Conservation (phyloP, 37 sponge, comb jelly and placozoan genomes). For the Chondrilla cf. caribensis region DNA sequence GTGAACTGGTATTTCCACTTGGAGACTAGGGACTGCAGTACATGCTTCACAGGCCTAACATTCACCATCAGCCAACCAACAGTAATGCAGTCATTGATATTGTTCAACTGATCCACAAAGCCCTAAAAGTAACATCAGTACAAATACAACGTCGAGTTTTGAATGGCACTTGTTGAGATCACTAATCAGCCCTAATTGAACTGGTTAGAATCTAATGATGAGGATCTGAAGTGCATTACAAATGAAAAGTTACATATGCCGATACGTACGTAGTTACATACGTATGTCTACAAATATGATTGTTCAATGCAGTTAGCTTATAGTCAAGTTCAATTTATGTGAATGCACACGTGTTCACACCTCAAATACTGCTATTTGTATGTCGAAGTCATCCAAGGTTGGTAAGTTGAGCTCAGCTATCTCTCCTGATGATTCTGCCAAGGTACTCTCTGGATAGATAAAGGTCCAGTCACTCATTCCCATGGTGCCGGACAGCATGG, state of each 20-base stretch:
- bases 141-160: not conserved
- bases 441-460: slow-evolving; percentile 33
- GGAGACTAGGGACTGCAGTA: slow-evolving; percentile 56
- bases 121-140: slow-evolving; percentile 23
- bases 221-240: no score
- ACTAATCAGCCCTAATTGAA: no score
- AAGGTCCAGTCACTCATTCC: slow-evolving; percentile 77
- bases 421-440: not conserved
- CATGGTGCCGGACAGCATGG: slow-evolving; percentile 23
- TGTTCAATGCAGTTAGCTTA: no score
- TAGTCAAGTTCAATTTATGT: no score
- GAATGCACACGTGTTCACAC: slow-evolving; percentile 4
- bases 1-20: slow-evolving; percentile 83
- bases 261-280: no score
- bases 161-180: no score
- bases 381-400: slow-evolving; percentile 78
- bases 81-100: slow-evolving; percentile 20
- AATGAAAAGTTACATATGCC: no score
- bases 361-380: slow-evolving; percentile 74
- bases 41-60: slow-evolving; percentile 62
- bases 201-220: no score
- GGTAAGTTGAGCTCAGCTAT: slow-evolving; percentile 30
- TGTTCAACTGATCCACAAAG: slow-evolving; percentile 44
- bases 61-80: slow-evolving; percentile 84
- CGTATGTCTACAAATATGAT: no score